phyloP scores from a whole-genome alignment of 2,113 vertebrate species.

The Gasterosteus aculeatus region DNA sequence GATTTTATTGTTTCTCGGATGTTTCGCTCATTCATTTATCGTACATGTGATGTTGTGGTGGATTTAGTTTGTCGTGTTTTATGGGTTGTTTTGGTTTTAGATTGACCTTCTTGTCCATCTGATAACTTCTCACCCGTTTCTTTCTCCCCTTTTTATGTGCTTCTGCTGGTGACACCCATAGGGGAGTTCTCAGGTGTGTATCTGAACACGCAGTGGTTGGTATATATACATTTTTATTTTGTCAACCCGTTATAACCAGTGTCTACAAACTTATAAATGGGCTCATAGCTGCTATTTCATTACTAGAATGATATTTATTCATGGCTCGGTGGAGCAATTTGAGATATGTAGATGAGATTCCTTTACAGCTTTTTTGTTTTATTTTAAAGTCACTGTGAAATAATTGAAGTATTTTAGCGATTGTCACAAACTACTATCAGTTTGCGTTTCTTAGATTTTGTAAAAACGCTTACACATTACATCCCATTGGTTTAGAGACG shows the following conservation, averaged over 20 bases:
- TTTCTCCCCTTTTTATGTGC: conserved; percentile 81
- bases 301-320: background rate
- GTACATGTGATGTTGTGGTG: background rate
- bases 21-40: conserved; percentile 10
- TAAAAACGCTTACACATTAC: no score
- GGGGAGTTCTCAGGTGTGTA: conserved; percentile 99
- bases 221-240: conserved; percentile 53
- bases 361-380: background rate
- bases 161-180: conserved; percentile 89
- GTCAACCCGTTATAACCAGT: conserved; percentile 7
- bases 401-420: background rate
- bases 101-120: conserved; percentile 80
- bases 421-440: no score
- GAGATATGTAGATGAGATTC: background rate
- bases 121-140: conserved; percentile 84
- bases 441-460: no score
- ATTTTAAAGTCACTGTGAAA: conserved; percentile 43
- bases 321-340: background rate
- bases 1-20: background rate
- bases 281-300: background rate
- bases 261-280: background rate
- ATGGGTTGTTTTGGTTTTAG: conserved; percentile 6
- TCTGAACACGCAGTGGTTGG: conserved; percentile 77
- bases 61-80: conserved; percentile 6
- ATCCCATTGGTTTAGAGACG: background rate